Conservation (phyloP, 2,888 invertebrate genomes). For the Leptothorax acervorum region DNA sequence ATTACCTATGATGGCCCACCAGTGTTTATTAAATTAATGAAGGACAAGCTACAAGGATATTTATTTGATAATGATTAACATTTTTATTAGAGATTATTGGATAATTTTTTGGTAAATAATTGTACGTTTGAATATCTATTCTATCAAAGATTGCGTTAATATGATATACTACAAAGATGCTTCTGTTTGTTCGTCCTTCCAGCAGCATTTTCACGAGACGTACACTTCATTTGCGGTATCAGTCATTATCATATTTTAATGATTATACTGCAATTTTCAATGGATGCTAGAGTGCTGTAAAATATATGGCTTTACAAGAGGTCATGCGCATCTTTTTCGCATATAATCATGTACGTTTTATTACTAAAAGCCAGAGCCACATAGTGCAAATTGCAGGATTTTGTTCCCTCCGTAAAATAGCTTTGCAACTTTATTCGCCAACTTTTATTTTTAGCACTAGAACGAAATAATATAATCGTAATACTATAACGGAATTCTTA, state of each 20-base stretch:
- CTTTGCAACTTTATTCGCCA: slow-evolving; percentile 26
- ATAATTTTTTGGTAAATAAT: neutral
- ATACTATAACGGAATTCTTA: slow-evolving; percentile 9
- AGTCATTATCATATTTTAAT: slow-evolving; percentile 67
- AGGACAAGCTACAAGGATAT: neutral
- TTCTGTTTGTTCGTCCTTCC: slow-evolving; percentile 59
- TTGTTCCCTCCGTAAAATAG: slow-evolving; percentile 27
- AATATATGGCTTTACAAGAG: slow-evolving; percentile 84
- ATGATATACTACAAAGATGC: neutral
- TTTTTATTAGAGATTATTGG: neutral
- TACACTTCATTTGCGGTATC: slow-evolving; percentile 59
- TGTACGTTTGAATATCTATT: neutral
- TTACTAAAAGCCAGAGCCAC: slow-evolving; percentile 68
- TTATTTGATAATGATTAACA: neutral
- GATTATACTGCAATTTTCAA: slow-evolving; percentile 78
- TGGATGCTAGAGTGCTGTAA: slow-evolving; percentile 86
- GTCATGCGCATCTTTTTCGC: slow-evolving; percentile 82
- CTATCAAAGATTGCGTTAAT: neutral
- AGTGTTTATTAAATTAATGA: neutral
- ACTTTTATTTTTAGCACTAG: slow-evolving; percentile 21
- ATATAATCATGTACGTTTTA: slow-evolving; percentile 62
- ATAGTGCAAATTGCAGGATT: slow-evolving; percentile 74
- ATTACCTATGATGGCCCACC: neutral
- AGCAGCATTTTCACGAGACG: slow-evolving; percentile 57
- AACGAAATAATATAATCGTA: neutral